Evolutionary conservation across 2,797 vertebrate genomes (phyloP), one percentile per base, ranked within the genome.

Genomic region (Caiman crocodilus): DNA sequence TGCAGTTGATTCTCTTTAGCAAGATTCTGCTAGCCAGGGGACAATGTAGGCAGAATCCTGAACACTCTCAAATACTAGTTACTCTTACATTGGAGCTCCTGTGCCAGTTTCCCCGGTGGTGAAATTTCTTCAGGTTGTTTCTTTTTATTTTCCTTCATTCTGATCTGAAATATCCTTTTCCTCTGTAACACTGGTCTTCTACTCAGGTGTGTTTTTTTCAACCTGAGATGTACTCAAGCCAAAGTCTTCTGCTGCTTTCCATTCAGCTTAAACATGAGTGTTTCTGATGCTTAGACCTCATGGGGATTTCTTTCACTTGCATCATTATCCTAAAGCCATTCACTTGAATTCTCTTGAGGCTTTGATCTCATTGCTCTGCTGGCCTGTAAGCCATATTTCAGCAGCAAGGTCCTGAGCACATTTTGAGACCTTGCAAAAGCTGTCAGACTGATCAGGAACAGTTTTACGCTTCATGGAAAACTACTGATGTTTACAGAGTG

Each of bases 201-300:
- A 0, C 0, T 74, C 63, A 93, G 64, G 13, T 76, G 4, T 63
- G 77, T 71, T 1, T 0, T 0, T 58, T 64, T 25, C 50, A 5
- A 6, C 74, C 63, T 78, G 58, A 88, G 6, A 25, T 14, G 3
- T 73, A 50, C 23, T 42, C 35, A 4, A 3, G 14, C 26, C 26
- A 73, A 50, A 73, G 35, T 23, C 50, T 80, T 82, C 57, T 85
- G 28, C 42, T 65, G 30, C 75, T 71, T 4, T 87, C 59, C 67
- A 65, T 77, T n/a, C 28, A 78, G 60, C 14, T 82, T 25, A n/a
- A 80, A 81, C 82, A 69, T 26, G 56, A 4, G 56, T 60, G 59
- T 2, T 26, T 2, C 77, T 89, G 7, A 5, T 16, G 18, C 12
- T 84, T 82, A 82, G 5, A 15, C 57, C 6, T 18, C 65, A 4